phyloP scores from a whole-genome alignment of 1,140 invertebrate species.

The Nylanderia fulva region DNA sequence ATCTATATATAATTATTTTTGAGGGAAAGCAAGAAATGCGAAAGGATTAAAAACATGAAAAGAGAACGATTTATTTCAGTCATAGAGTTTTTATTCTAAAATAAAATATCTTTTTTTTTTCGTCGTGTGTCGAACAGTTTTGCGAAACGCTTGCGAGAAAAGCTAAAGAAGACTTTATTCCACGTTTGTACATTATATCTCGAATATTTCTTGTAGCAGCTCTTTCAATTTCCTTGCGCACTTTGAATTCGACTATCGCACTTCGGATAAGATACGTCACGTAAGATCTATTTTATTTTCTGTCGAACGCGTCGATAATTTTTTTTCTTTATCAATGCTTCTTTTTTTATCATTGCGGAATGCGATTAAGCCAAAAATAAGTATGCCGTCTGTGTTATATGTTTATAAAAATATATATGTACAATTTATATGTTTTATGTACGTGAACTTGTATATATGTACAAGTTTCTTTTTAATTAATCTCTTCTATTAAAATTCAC shows the following conservation, averaged over 20 bases:
- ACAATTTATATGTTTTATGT: background rate
- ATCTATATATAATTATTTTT: too few species aligned
- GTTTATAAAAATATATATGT: conserved; percentile 37
- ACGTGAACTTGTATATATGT: background rate
- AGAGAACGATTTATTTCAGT: conserved; percentile 81
- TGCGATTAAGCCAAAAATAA: conserved; percentile 12
- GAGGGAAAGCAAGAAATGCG: background rate
- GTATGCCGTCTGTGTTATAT: background rate
- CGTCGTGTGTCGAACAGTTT: conserved; percentile 62
- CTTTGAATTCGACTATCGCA: conserved; percentile 65
- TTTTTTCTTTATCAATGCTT: conserved; percentile 2
- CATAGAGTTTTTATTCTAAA: conserved; percentile 78
- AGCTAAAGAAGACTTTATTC: conserved; percentile 56
- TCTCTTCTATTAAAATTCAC: background rate
- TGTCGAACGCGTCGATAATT: background rate
- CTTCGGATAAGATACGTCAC: conserved; percentile 58
- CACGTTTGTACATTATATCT: conserved; percentile 69
- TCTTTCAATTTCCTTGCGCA: conserved; percentile 52
- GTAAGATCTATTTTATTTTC: conserved; percentile 54
- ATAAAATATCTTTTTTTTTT: conserved; percentile 65
- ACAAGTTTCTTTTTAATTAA: background rate
- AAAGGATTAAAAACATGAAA: conserved; percentile 77
- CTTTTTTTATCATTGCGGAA: conserved; percentile 12
- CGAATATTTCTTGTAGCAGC: conserved; percentile 53
- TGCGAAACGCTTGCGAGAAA: conserved; percentile 66